Conservation (phyloP, 2,888 invertebrate genomes). For the Geotrupes spiniger region DNA sequence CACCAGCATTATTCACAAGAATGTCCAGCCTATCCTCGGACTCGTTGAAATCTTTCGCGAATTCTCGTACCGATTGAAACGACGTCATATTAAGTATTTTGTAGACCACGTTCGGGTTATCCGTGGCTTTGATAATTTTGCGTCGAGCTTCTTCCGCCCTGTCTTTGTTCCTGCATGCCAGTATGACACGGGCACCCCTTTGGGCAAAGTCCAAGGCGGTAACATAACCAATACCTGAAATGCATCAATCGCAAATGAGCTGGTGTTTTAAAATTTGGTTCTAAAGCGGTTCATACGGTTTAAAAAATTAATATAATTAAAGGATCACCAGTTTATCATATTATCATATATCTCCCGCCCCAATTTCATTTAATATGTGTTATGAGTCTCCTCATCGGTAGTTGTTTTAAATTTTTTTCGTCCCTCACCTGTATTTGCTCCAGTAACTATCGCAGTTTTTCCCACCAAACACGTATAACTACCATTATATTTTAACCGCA, state of each 20-base stretch:
- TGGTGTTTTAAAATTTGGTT: too few relatives aligned
- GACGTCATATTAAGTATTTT: conserved; percentile 56
- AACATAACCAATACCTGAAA: conserved; percentile 50
- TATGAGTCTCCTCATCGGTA: too few relatives aligned
- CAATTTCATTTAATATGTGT: too few relatives aligned
- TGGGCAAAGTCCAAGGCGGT: too few relatives aligned
- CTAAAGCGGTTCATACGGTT: too few relatives aligned
- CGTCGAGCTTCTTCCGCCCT: conserved; percentile 21
- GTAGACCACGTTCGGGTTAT: conserved; percentile 40
- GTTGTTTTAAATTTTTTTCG: too few relatives aligned
- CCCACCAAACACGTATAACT: conserved; percentile 21
- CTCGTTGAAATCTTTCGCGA: conserved; percentile 58
- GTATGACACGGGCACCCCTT: too few relatives aligned
- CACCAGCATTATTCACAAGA: conserved; percentile 64
- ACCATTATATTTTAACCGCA: conserved; percentile 9
- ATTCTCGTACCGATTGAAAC: conserved; percentile 56
- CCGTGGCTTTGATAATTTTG: conserved; percentile 38
- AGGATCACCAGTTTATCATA: too few relatives aligned
- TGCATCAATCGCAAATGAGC: too few relatives aligned
- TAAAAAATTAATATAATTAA: too few relatives aligned
- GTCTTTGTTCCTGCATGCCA: too few relatives aligned
- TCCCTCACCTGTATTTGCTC: conserved; percentile 23
- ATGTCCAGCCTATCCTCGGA: conserved; percentile 58
- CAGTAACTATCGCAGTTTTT: conserved; percentile 24
- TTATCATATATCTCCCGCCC: too few relatives aligned